Percentiles rank a stretch among this genome's conserved stretches.
These are phyloP conservation scores for Trogon melanurus DNA, from an alignment of 2,113 vertebrate species.

Conservation along the genomic window DNA sequence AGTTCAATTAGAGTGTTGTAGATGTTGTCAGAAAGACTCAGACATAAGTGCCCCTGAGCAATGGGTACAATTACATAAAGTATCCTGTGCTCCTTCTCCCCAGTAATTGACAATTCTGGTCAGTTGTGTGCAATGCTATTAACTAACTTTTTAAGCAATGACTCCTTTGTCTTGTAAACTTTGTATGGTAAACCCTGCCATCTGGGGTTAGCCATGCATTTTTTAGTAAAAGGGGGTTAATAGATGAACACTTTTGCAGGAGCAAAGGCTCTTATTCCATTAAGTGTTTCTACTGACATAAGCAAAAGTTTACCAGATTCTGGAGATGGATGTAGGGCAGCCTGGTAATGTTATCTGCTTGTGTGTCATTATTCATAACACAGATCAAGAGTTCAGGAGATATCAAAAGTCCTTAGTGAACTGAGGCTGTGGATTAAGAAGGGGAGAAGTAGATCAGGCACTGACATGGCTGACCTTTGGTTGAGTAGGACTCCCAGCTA, in stretches of 20 bases:
- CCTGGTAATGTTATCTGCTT: background rate
- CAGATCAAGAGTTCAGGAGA: background rate
- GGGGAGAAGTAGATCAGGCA: background rate
- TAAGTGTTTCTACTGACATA: background rate
- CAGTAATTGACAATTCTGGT: background rate
- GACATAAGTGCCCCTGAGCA: constrained; percentile 76
- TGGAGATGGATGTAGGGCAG: background rate
- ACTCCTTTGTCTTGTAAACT: constrained; percentile 61
- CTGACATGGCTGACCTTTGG: background rate
- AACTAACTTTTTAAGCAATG: constrained; percentile 65
- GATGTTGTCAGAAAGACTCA: constrained; percentile 76
- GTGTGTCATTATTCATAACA: constrained; percentile 20
- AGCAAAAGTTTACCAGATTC: background rate
- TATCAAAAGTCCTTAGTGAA: background rate
- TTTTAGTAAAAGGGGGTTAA: constrained; percentile 23
- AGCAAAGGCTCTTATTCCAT: background rate
- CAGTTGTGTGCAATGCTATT: constrained; percentile 71
- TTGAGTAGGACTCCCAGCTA: background rate
- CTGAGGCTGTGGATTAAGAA: background rate
- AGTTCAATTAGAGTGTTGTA: constrained; percentile 78
- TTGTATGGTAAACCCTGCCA: background rate
- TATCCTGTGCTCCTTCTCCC: constrained; percentile 69
- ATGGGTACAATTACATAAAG: constrained; percentile 76
- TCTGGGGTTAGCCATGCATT: background rate
- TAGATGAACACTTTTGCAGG: background rate